phyloP scores from a whole-genome alignment of 2,888 invertebrate species.

The Acanthococcus lagerstroemiae region DNA sequence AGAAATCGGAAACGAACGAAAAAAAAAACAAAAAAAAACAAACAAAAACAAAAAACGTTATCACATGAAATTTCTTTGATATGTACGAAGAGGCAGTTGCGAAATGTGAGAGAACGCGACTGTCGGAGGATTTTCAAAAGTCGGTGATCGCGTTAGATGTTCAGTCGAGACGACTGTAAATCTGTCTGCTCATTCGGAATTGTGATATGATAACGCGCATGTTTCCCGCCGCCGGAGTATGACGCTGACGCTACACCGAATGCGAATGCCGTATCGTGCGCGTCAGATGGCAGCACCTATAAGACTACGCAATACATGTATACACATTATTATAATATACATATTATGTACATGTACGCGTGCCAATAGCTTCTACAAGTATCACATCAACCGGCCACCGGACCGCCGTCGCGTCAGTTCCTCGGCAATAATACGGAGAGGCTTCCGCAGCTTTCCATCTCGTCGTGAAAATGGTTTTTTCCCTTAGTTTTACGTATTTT shows the following conservation, averaged over 20 bases:
- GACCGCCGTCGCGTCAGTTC: too few species aligned
- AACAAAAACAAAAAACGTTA: constrained; percentile 5
- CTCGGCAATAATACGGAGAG: too few species aligned
- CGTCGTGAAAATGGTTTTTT: too few species aligned
- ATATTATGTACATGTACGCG: too few species aligned
- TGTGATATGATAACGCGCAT: constrained; percentile 7
- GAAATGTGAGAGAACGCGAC: constrained; percentile 14
- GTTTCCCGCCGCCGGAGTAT: background rate
- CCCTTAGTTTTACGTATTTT: too few species aligned
- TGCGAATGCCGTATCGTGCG: background rate
- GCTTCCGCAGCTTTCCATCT: too few species aligned
- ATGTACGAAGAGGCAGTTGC: constrained; percentile 13
- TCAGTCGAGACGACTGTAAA: background rate
- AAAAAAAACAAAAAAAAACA: background rate
- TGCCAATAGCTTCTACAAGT: too few species aligned
- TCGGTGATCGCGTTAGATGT: constrained; percentile 8
- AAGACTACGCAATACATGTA: too few species aligned
- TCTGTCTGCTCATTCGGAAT: background rate
- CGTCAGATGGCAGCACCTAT: constrained; percentile 11
- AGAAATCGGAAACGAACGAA: background rate
- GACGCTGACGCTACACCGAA: background rate
- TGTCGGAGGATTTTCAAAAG: constrained; percentile 2
- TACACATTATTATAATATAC: too few species aligned
- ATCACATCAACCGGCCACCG: too few species aligned
- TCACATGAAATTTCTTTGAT: constrained; percentile 10